Evolutionary conservation across 2,113 vertebrate species (phyloP).

Genomic region (Crypturellus undulatus): DNA sequence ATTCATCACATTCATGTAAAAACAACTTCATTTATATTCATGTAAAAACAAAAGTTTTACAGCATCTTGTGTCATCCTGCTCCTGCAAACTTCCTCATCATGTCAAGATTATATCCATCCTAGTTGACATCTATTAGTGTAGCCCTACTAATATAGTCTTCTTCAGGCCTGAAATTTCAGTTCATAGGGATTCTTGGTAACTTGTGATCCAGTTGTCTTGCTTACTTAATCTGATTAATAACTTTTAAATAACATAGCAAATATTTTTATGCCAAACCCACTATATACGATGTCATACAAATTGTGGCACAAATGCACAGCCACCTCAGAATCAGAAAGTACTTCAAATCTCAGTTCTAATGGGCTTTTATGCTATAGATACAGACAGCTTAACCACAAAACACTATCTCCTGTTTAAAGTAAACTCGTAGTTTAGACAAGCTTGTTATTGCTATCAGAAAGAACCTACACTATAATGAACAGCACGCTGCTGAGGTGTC

Average conservation of each 20-base stretch:
- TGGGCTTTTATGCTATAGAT: background rate
- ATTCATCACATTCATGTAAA: background rate
- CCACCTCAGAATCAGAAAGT: background rate
- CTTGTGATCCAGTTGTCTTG: background rate
- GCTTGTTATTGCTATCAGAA: background rate
- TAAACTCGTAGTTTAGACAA: background rate
- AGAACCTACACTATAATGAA: background rate
- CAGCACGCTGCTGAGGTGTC: background rate
- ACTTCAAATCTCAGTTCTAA: background rate
- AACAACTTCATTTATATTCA: background rate
- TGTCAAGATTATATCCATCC: background rate
- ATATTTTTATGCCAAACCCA: background rate
- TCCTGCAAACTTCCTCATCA: background rate
- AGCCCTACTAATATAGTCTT: background rate
- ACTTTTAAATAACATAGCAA: background rate
- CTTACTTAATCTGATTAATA: background rate
- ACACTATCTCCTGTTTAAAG: background rate
- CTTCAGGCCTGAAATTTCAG: background rate
- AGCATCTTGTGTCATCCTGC: background rate
- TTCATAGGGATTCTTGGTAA: background rate
- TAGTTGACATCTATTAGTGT: background rate
- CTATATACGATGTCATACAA: background rate
- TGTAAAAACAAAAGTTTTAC: background rate
- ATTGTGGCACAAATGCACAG: background rate
- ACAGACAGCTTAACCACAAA: background rate